Conservation (phyloP, 2,113 vertebrate genomes). For the Bos indicus region DNA sequence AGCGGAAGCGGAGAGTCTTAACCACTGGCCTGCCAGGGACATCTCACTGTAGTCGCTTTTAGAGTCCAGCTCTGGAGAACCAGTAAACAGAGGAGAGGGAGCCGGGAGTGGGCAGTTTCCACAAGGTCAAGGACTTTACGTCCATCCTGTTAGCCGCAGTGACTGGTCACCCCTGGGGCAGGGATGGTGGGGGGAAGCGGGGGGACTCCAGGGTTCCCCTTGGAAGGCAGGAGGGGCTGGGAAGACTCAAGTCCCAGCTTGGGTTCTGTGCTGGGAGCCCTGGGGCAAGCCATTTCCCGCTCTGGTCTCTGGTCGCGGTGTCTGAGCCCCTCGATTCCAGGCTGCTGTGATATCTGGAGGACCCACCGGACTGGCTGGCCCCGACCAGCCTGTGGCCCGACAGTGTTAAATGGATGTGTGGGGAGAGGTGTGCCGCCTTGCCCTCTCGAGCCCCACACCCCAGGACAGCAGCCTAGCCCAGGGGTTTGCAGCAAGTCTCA, state of each 20-base stretch:
- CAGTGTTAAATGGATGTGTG: background rate
- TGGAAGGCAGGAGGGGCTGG: background rate
- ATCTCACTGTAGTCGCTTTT: background rate
- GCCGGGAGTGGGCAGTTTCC: background rate
- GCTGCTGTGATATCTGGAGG: background rate
- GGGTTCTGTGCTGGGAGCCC: background rate
- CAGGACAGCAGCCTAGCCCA: rapidly evolving
- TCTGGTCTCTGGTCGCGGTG: background rate
- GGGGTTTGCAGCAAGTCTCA: background rate
- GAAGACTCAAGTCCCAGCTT: background rate
- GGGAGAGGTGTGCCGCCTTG: too few relatives aligned
- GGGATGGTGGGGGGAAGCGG: background rate
- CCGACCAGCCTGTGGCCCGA: background rate
- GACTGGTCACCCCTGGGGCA: background rate
- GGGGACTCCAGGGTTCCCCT: background rate
- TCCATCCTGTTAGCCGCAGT: background rate
- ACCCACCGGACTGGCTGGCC: rapidly evolving
- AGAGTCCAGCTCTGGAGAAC: background rate
- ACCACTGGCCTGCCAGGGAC: background rate
- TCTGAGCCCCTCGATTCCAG: background rate
- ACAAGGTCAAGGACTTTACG: rapidly evolving
- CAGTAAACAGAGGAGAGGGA: too few relatives aligned
- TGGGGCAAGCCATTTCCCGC: background rate
- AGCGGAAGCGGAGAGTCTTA: background rate
- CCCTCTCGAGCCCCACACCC: rapidly evolving